Evolutionary conservation across 2,113 vertebrate species (phyloP), one percentile per base, ranked within the genome.

Genomic region (Synchiropus splendidus): DNA sequence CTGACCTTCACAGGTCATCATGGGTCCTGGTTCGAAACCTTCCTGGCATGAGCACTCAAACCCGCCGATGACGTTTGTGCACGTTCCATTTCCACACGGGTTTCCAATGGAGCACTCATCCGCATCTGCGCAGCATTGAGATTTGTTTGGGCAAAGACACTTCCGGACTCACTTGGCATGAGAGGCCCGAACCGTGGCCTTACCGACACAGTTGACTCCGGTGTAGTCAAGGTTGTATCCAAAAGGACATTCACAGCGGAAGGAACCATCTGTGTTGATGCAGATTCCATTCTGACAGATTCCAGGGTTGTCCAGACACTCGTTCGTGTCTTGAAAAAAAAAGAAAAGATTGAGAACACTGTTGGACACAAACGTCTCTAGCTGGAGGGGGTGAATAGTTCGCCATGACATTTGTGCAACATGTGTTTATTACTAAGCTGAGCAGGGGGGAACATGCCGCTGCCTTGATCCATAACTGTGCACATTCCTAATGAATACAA

Each of bases 251-350:
- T 97, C 89, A 9, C 94, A 97, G 67, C 91, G 90, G 84, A 92
- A 98, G 0, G 94, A 96, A 9, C 93, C 90, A 0, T 96, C 93
- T 0, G 91, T 97, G 78, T 98, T 95, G 61, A 98, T 89, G 53
- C 92, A 96, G 10, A 84, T 70, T 1, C 94, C 92, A 0, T 90
- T 89, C 39, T 81, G 71, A 56, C 93, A 98, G 67, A 92, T 78
- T 0, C 85, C 86, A 0, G 92, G 87, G 61, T 85, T 93, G 54
- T 94, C 92, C 0, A 84, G 73, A 61, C 94, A 97, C 58, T 97
- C 92, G 0, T 96, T 89, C 57, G 91, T 88, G 6, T 97, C 94
- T 97, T 48, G 0, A 47, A 31, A 46, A 12, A 38, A 15, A 6
- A 13, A 36, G 6, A 12, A 12, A 34, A 36, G 10, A 1, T 5